Base-by-base conservation (phyloP, 2,797 vertebrate genomes). In the Brachyrhaphis roseni region DNA sequence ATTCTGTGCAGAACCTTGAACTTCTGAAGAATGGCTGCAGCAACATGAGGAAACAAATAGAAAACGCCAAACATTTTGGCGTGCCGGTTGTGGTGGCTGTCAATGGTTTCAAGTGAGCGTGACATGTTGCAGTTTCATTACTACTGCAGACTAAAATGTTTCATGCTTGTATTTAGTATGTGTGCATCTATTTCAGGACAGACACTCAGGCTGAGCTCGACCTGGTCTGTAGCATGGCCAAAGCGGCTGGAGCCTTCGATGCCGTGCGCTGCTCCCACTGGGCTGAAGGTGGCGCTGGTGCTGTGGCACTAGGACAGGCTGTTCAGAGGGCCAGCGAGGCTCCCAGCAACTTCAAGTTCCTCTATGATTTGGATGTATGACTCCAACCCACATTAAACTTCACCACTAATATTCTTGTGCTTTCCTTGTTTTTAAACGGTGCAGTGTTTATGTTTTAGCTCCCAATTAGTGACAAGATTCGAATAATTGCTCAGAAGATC, bases 21-120 rank as follows among this genome's bases (percentile, higher is more conserved):
- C 95, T 99, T 86, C 88, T 99, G 92, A 96, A 96, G 91, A 97
- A 96, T 20, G 98, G 98, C 79, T 99, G 97, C 89, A 95, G 94
- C 92, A 99, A 99, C 93, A 95, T 99, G 80, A 95, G 82, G 84
- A 99, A 99, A 87, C 98, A 99, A 93, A 97, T 99, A 36, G 96
- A 99, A 91, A 99, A 99, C 0, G 97, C 98, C 23, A 94, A 66
- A 76, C 84, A 96, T 78, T 99, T 99, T 59, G 98, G 98, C 1
- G 96, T 99, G 20, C 97, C 98, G 0, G 98, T 99, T 59, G 97
- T 99, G 0, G 98, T 99, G 76, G 98, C 98, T 2, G 97, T 99
- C 74, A 99, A 99, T 55, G 97, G 91, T 78, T 99, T 99, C 95
- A 98, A 97, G 98, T 99, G 92, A 96, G 97, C 90, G 46, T n/a